Evolutionary conservation across 2,888 invertebrate species (phyloP).

Genomic region (Tachina lurida): DNA sequence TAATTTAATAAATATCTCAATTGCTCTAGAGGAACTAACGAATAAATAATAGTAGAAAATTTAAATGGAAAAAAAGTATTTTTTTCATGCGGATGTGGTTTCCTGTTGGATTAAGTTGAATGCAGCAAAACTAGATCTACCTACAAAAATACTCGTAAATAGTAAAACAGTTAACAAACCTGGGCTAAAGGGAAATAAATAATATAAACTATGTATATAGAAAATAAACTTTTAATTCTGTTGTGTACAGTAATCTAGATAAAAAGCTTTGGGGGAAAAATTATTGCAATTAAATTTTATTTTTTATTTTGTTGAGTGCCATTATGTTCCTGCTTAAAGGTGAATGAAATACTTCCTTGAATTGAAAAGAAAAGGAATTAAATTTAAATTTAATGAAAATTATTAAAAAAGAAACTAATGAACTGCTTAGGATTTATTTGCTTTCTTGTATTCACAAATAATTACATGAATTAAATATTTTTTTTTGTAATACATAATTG

Average conservation of each 20-base stretch:
- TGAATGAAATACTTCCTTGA: background rate
- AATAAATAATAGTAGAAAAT: slow-evolving; percentile 21
- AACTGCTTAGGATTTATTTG: too few relatives aligned
- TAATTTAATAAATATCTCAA: slow-evolving; percentile 58
- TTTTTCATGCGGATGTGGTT: slow-evolving; percentile 71
- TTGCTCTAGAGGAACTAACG: slow-evolving; percentile 42
- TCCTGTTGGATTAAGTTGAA: slow-evolving; percentile 63
- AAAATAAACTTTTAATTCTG: background rate
- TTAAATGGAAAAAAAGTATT: slow-evolving; percentile 51
- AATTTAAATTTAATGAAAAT: too few relatives aligned
- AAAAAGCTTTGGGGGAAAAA: slow-evolving; percentile 12
- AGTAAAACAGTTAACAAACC: slow-evolving; percentile 2
- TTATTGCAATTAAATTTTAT: background rate
- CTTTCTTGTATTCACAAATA: too few relatives aligned
- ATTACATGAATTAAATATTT: too few relatives aligned
- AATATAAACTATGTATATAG: background rate
- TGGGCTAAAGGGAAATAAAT: background rate
- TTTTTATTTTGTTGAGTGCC: background rate
- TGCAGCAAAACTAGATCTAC: slow-evolving; percentile 39
- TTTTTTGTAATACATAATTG: too few relatives aligned
- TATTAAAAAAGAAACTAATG: too few relatives aligned
- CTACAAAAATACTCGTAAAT: slow-evolving; percentile 42
- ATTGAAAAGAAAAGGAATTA: too few relatives aligned
- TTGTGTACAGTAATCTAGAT: background rate
- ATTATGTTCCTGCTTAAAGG: background rate